phyloP scores from a whole-genome alignment of 1,140 invertebrate species.

The Hylyphantes graminicola region DNA sequence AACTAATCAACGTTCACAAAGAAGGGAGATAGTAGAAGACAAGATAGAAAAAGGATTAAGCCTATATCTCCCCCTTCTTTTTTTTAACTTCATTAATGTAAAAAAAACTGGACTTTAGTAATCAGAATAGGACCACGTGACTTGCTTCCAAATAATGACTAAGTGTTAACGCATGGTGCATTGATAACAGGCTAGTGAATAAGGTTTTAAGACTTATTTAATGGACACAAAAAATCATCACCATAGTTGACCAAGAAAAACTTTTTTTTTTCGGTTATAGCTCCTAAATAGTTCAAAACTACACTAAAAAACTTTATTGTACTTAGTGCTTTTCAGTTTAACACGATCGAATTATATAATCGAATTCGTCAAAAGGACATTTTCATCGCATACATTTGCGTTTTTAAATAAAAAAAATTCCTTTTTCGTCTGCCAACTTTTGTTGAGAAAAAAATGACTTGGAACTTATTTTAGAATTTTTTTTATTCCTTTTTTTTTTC shows the following conservation, averaged over 20 bases:
- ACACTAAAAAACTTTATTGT: too few species aligned
- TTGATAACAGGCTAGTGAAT: too few species aligned
- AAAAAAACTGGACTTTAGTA: too few species aligned
- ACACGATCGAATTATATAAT: constrained; percentile 48
- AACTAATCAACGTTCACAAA: constrained; percentile 40
- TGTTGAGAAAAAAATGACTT: not conserved
- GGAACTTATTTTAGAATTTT: not conserved
- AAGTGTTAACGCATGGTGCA: too few species aligned
- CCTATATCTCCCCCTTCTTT: too few species aligned
- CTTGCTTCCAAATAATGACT: too few species aligned
- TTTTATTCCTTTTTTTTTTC: not conserved
- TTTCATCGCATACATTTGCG: constrained; percentile 49
- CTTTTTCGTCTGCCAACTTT: not conserved
- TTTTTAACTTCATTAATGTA: too few species aligned
- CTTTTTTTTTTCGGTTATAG: not conserved
- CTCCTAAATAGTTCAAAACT: not conserved
- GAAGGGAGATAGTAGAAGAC: too few species aligned
- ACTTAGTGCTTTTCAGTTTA: too few species aligned
- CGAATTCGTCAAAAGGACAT: constrained; percentile 49
- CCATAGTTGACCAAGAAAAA: not conserved
- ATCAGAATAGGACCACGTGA: too few species aligned
- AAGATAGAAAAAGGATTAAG: constrained; percentile 25
- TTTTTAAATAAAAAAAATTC: constrained; percentile 12
- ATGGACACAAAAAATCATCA: not conserved
- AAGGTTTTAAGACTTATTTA: too few species aligned